Conservation (phyloP, 2,888 invertebrate species). For the Myopa testacea region DNA sequence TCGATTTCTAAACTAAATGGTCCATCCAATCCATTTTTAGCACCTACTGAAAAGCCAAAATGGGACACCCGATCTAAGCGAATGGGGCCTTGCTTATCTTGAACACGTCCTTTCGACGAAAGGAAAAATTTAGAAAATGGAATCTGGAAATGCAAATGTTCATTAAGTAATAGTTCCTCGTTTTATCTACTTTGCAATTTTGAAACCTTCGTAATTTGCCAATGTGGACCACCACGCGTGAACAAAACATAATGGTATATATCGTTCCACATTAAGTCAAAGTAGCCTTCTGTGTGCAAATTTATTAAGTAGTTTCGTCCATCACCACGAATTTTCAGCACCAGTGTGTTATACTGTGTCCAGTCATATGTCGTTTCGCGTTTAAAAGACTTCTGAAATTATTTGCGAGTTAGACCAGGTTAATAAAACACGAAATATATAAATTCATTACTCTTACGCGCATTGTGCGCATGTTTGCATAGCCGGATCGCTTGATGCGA, state of each 20-base stretch:
- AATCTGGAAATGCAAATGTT: constrained; percentile 71
- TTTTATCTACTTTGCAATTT: background rate
- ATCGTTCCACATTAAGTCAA: constrained; percentile 91
- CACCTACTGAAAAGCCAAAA: constrained; percentile 86
- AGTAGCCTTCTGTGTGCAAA: constrained; percentile 79
- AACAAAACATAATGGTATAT: constrained; percentile 86
- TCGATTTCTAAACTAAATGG: constrained; percentile 92
- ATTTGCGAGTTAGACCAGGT: background rate
- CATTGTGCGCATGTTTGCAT: constrained; percentile 81
- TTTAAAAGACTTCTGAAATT: constrained; percentile 82
- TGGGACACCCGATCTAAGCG: constrained; percentile 74
- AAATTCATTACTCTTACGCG: constrained; percentile 72
- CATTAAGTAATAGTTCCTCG: background rate
- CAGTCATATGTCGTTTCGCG: constrained; percentile 80
- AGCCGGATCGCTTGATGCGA: constrained; percentile 80
- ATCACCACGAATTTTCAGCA: constrained; percentile 90
- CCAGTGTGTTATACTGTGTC: constrained; percentile 78
- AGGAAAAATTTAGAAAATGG: constrained; percentile 94
- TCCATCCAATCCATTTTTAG: constrained; percentile 79
- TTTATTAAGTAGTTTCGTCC: constrained; percentile 91
- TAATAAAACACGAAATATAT: background rate
- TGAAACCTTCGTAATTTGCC: constrained; percentile 88
- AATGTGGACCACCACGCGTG: constrained; percentile 98
- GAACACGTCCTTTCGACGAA: constrained; percentile 84
- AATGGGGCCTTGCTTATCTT: constrained; percentile 81